Evolutionary conservation across 1,140 invertebrate species (phyloP).

Genomic region (Heliothis virescens): DNA sequence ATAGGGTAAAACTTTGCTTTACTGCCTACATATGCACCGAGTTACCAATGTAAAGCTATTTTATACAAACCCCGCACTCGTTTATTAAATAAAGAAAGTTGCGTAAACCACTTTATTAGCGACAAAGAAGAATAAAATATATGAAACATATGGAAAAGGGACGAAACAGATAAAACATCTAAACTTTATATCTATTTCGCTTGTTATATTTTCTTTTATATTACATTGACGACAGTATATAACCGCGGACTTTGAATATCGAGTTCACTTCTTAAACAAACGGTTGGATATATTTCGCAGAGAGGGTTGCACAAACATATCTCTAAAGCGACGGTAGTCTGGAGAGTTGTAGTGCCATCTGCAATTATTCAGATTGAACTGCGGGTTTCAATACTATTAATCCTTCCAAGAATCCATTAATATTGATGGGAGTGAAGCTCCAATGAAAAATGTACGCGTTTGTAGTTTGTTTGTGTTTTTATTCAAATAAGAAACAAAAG

Average conservation of each 20-base stretch:
- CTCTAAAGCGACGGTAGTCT: slow-evolving; percentile 27
- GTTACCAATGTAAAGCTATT: slow-evolving; percentile 61
- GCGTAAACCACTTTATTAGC: slow-evolving; percentile 48
- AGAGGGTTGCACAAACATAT: slow-evolving; percentile 29
- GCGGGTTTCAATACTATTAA: slow-evolving; percentile 73
- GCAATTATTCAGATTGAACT: slow-evolving; percentile 71
- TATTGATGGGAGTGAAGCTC: slow-evolving; percentile 34
- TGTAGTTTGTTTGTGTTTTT: slow-evolving; percentile 16
- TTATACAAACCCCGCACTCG: slow-evolving; percentile 60
- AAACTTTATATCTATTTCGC: slow-evolving; percentile 37
- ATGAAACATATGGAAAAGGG: slow-evolving; percentile 47
- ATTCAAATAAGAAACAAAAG: slow-evolving; percentile 4
- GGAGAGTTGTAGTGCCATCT: slow-evolving; percentile 57
- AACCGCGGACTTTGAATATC: slow-evolving; percentile 19
- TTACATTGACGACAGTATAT: slow-evolving; percentile 23
- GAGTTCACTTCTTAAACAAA: slow-evolving; percentile 28
- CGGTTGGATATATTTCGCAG: slow-evolving; percentile 16
- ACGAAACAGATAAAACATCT: slow-evolving; percentile 29
- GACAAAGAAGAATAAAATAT: slow-evolving; percentile 47
- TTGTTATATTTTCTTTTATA: slow-evolving; percentile 42
- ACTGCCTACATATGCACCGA: slow-evolving; percentile 44
- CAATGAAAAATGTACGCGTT: slow-evolving; percentile 44
- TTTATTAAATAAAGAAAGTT: slow-evolving; percentile 70
- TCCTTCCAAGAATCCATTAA: slow-evolving; percentile 60
- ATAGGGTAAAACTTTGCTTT: slow-evolving; percentile 56